Base-by-base conservation (phyloP, 2,888 invertebrate genomes). In the Sturmia bella region DNA sequence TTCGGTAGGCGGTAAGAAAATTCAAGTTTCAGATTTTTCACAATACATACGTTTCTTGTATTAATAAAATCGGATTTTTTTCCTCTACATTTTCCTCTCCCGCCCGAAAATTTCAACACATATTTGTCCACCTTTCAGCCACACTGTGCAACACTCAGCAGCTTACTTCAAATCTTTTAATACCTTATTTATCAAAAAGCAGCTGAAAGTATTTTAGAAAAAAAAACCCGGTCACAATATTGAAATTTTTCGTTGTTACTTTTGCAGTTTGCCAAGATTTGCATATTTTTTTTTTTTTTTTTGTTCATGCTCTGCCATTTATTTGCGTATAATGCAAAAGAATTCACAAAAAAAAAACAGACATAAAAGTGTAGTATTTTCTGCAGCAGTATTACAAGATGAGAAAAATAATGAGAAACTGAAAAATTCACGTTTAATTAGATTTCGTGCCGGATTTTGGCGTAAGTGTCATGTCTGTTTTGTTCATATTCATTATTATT, bases 361-460 rank as follows among this genome's bases (percentile, higher is more conserved):
- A 5, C 24, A 32, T 69, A 39, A 32, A 66, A 3, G 48, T 15
- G 5, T 45, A 39, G 41, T 57, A 48, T 13, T 7, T 64, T 70
- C 41, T 17, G 19, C 50, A 70, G 66, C 72, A 78, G 45, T 61
- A 59, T 59, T 66, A 68, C 24, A 73, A 73, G 72, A 79, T 64
- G 77, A 66, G 48, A 63, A 64, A 64, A 32, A 63, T 68, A 45
- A 69, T 74, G 41, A 54, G 50, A 64, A 74, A 75, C 24, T 57
- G 50, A 11, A 63, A 75, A 70, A 75, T 80, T 74, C 80, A 75
- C 80, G 64, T 80, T 75, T 80, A 80, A 80, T 80, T 75, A 80
- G 75, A 75, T 75, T 70, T 80, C 80, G 64, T 75, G 80, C 63
- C 70, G 70, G 64, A 70, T 75, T 75, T 80, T 75, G 80, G 75